Percentiles rank a stretch among this genome's conserved stretches.
These are phyloP conservation scores for Apodemus agrarius DNA, from an alignment of 2,797 vertebrate genomes.

Conservation along the genomic window DNA sequence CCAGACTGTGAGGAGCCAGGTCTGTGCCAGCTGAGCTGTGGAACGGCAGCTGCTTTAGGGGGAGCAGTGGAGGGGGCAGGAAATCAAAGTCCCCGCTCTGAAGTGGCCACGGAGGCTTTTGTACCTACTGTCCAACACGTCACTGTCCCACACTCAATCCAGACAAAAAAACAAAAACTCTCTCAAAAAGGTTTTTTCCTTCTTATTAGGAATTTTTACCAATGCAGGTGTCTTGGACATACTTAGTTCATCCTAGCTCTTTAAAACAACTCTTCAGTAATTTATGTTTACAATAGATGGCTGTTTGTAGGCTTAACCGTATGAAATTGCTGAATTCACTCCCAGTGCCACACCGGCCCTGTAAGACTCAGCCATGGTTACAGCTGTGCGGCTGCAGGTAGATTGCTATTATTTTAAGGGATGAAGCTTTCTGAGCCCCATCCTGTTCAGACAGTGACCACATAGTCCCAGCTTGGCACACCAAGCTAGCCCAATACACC, in stretches of 20 bases:
- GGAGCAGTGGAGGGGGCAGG: background rate
- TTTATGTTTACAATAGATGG: background rate
- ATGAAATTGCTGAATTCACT: background rate
- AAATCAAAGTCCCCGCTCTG: background rate
- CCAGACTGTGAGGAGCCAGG: constrained; percentile 57
- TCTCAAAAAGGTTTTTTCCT: background rate
- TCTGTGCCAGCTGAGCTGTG: background rate
- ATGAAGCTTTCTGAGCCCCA: background rate
- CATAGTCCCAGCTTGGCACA: background rate
- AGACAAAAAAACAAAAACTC: constrained; percentile 4
- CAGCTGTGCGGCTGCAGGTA: too few species aligned
- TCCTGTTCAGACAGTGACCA: too few species aligned
- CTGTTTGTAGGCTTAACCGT: background rate
- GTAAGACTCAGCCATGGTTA: background rate
- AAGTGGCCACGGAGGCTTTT: background rate
- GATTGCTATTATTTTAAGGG: background rate
- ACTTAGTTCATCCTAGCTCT: background rate
- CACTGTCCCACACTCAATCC: background rate
- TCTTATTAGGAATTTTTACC: background rate
- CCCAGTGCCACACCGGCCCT: background rate
- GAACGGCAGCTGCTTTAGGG: background rate
- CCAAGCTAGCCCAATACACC: background rate
- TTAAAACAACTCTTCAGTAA: constrained; percentile 15
- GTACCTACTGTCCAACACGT: background rate
- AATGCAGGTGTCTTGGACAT: background rate